Base-by-base conservation (phyloP, 2,888 invertebrate species). In the Phorcus lineatus region DNA sequence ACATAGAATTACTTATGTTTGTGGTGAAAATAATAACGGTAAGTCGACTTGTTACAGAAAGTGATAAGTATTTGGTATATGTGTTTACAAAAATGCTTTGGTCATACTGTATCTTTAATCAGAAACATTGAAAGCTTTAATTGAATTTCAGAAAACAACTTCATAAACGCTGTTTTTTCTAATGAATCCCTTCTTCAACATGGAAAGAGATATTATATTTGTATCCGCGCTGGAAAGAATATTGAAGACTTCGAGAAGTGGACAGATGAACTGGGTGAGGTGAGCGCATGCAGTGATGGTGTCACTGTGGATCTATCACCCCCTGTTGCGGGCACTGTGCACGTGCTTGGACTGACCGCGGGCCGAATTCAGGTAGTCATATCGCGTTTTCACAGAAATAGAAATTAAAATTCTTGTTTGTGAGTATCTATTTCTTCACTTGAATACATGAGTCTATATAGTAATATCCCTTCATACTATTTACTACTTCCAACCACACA, bases 201-300 rank as follows among this genome's bases (percentile, higher is more conserved):
- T 67, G 86, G 86, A 0, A 80, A 36, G 11, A 79, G 85, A 17
- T 87, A 86, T 66, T 83, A 83, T 13, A 78, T 86, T 0, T 87
- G 86, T 53, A 79, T 87, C 0, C 84, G 83, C 74, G 87, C 87
- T 13, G 78, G 83, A 19, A 77, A 79, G 19, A 83, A 82, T n/a
- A 47, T 36, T 6, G 62, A 82, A n/a, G 70, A 76, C 6, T 78
- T 83, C 78, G 87, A 88, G 74, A 82, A 84, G 31, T 87, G 86
- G 86, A 80, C 67, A 0, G 82, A 85, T 28, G 66, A 80, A 16
- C 79, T 88, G 11, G 77, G 74, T 16, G 86, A 80, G 11, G 66
- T 88, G 6, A 80, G 74, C 22, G 83, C 76, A 11, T 89, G 89
- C 80, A 86, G 85, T 57, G 86, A 88, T 81, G 89, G 89, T n/a